Percentiles rank a stretch among this genome's conserved stretches.
Conservation (phyloP, 2,888 invertebrate genomes). For the Pristionchus arcanus region DNA sequence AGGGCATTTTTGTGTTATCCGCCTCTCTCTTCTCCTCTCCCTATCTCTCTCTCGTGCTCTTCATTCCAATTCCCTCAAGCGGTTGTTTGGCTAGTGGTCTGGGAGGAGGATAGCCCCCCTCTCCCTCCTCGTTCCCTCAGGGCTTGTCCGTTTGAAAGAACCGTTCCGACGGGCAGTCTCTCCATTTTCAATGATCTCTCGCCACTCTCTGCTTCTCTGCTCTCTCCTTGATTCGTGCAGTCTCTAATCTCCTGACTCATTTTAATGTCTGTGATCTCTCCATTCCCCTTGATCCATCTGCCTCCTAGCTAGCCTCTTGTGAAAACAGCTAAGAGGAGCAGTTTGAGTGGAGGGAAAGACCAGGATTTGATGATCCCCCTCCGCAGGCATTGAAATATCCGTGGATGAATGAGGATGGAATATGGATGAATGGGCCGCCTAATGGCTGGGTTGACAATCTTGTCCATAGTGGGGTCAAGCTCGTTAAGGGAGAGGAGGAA, state of each 20-base stretch:
- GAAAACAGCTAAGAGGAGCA: conserved; percentile 37
- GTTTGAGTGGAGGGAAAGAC: conserved; percentile 15
- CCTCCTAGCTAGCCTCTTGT: conserved; percentile 9
- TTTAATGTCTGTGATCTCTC: background rate
- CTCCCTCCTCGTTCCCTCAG: conserved; percentile 23
- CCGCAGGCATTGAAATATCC: background rate
- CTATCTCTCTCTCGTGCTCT: background rate
- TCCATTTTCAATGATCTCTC: background rate
- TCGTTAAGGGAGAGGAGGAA: conserved; percentile 1
- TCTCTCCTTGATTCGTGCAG: background rate
- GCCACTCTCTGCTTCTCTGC: background rate
- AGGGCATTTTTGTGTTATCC: conserved; percentile 23
- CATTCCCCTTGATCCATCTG: background rate
- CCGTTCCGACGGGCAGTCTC: conserved; percentile 42
- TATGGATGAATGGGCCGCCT: background rate
- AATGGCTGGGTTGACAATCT: conserved; percentile 23
- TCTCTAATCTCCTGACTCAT: conserved; percentile 3
- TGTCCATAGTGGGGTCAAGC: conserved; percentile 48
- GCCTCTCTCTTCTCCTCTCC: background rate
- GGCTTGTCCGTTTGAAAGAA: conserved; percentile 49
- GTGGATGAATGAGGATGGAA: background rate
- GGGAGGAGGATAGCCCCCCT: conserved; percentile 39
- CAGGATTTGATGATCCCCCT: background rate
- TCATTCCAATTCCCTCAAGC: conserved; percentile 29
- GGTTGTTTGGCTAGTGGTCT: conserved; percentile 50